Conservation (phyloP, 2,797 vertebrate species). For the Sebastes trivittatus region DNA sequence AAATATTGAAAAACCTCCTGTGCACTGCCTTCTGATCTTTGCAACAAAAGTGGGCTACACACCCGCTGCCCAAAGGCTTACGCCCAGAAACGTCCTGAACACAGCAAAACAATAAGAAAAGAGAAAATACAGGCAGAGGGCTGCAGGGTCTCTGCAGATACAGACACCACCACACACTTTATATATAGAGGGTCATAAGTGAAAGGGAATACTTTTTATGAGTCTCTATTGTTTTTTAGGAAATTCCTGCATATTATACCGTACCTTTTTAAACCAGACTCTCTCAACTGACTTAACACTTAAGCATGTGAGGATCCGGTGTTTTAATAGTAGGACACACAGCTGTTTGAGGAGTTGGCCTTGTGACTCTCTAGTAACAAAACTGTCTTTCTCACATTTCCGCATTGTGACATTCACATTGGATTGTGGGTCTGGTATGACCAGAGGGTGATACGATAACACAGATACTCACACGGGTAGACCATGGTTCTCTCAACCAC, state of each 20-base stretch:
- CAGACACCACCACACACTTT: too few species aligned
- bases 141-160: too few species aligned
- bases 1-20: not conserved
- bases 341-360: not conserved
- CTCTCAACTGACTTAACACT: not conserved
- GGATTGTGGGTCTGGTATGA: not conserved
- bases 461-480: not conserved
- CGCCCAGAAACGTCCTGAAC: not conserved
- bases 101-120: not conserved
- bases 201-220: too few species aligned
- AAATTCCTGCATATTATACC: not conserved
- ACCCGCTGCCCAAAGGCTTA: too few species aligned
- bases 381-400: not conserved
- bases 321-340: not conserved
- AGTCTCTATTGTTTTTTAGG: not conserved
- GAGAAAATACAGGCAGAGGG: not conserved
- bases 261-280: not conserved
- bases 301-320: not conserved
- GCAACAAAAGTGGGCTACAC: not conserved
- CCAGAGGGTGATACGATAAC: not conserved
- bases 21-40: not conserved
- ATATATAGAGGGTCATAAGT: not conserved
- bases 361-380: conserved; percentile 5
- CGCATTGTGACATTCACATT: not conserved
- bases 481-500: not conserved